Evolutionary conservation across 2,888 invertebrate genomes (phyloP), one percentile per base, ranked within the genome.

Genomic region (Julus scandinavius): DNA sequence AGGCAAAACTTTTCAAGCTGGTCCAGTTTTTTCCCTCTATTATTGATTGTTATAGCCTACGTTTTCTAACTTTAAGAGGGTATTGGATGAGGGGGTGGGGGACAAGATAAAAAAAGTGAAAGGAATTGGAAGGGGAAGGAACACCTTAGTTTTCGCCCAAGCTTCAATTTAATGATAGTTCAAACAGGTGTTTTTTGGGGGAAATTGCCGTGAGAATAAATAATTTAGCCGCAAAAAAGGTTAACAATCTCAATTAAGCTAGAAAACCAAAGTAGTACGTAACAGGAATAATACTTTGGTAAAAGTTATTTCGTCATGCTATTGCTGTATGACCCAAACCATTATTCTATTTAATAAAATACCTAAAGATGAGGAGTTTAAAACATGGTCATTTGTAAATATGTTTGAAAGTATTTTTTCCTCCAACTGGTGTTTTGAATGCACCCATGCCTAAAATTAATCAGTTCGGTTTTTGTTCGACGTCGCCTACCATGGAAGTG

Each of bases 201-300:
- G 72, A 72, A 72, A 72, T 72, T 72, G 72, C 72, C 72, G 72
- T 72, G 72, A 72, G 72, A 72, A 72, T 72, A 72, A 72, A 72
- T 72, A 72, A 72, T 72, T 72, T 72, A 72, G 72, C 72, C 72
- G 72, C 72, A 72, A 72, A 72, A 45, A 72, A 72, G 72, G 72
- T 72, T 72, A 72, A 72, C 72, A 72, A 72, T 72, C 72, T 72
- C 72, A 72, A 72, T 72, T 72, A 72, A 72, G 72, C 72, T 72
- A 72, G 72, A 72, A 72, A 72, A 72, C 72, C 72, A 72, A 72
- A 72, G 72, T 72, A 72, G 72, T 72, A 72, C 72, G 72, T 72
- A 29, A 72, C 20, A 72, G 72, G 72, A 9, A 72, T 72, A 72
- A 72, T 72, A 72, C 29, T 72, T 72, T 72, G 72, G 72, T 29